A percentile compares a stretch with the other conserved stretches of the same genome.
phyloP scores from a whole-genome alignment of 1,140 invertebrate species.

The Drosophila quadrilineata region DNA sequence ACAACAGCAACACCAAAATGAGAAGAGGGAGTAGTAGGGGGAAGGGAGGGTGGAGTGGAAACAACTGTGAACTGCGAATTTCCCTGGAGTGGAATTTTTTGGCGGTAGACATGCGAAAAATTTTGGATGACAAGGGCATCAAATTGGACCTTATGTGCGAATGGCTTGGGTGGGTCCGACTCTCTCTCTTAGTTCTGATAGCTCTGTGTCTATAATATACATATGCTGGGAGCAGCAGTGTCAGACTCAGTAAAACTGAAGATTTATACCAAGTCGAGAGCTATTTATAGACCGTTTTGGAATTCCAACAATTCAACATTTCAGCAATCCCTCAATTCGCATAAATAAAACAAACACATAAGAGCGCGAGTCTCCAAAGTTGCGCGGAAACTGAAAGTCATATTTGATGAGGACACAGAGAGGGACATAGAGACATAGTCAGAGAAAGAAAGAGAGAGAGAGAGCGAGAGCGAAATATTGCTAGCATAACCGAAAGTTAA shows the following conservation, averaged over 20 bases:
- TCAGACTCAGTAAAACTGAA: slow-evolving; percentile 10
- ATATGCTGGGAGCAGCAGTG: too few species aligned
- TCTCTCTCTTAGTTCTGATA: too few species aligned
- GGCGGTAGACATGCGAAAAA: too few species aligned
- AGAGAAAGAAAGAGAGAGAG: neutral
- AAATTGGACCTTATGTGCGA: slow-evolving; percentile 32
- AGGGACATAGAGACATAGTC: neutral
- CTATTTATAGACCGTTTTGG: slow-evolving; percentile 35
- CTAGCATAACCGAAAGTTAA: slow-evolving; percentile 70
- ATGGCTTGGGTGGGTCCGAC: too few species aligned
- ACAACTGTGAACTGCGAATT: slow-evolving; percentile 49
- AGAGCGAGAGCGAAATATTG: slow-evolving; percentile 7
- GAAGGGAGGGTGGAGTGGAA: neutral
- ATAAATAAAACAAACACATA: slow-evolving; percentile 58
- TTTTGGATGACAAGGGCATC: slow-evolving; percentile 34
- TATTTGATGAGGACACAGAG: slow-evolving; percentile 61
- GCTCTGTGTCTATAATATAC: too few species aligned
- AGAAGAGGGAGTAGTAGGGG: too few species aligned
- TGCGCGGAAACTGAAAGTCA: slow-evolving; percentile 71
- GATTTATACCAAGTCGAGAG: slow-evolving; percentile 18
- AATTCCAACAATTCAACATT: slow-evolving; percentile 7
- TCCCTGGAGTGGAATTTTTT: slow-evolving; percentile 64
- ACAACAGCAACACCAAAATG: slow-evolving; percentile 30
- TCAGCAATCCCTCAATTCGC: slow-evolving; percentile 17
- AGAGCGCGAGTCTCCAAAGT: slow-evolving; percentile 44